phyloP scores from a whole-genome alignment of 1,140 invertebrate species.

The Monomorium pharaonis region DNA sequence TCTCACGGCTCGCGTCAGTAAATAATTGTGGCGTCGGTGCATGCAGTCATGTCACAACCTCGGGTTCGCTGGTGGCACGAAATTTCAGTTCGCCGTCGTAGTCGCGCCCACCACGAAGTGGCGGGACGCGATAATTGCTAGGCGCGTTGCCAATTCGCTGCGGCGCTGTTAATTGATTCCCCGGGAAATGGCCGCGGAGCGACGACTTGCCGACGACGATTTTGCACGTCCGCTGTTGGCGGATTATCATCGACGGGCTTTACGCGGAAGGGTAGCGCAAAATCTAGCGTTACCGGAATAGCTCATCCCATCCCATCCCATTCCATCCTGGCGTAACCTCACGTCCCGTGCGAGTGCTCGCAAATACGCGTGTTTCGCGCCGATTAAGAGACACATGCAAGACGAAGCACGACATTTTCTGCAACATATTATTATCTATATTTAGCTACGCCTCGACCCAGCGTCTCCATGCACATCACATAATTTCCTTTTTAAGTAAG shows the following conservation, averaged over 20 bases:
- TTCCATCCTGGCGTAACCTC: not conserved
- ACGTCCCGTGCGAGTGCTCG: not conserved
- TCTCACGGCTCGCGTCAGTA: not conserved
- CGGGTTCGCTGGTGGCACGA: constrained; percentile 15
- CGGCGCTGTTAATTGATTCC: constrained; percentile 72
- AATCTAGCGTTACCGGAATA: constrained; percentile 24
- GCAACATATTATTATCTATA: not conserved
- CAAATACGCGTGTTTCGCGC: not conserved
- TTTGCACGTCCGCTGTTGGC: constrained; percentile 51
- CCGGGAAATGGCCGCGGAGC: constrained; percentile 58
- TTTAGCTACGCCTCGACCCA: not conserved
- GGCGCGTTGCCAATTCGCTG: constrained; percentile 74
- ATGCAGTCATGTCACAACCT: constrained; percentile 56
- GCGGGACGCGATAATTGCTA: constrained; percentile 74
- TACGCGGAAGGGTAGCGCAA: constrained; percentile 3
- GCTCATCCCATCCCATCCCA: not conserved
- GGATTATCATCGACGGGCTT: constrained; percentile 42
- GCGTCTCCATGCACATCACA: not conserved
- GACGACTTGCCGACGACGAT: constrained; percentile 58
- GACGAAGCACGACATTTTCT: not conserved
- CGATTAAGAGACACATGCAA: not conserved
- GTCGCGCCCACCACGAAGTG: constrained; percentile 60
- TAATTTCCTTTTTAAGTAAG: not conserved
- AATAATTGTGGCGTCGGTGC: not conserved
- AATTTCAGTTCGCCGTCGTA: constrained; percentile 59